phyloP scores from a whole-genome alignment of 2,113 vertebrate species.

The Desmodus rotundus region DNA sequence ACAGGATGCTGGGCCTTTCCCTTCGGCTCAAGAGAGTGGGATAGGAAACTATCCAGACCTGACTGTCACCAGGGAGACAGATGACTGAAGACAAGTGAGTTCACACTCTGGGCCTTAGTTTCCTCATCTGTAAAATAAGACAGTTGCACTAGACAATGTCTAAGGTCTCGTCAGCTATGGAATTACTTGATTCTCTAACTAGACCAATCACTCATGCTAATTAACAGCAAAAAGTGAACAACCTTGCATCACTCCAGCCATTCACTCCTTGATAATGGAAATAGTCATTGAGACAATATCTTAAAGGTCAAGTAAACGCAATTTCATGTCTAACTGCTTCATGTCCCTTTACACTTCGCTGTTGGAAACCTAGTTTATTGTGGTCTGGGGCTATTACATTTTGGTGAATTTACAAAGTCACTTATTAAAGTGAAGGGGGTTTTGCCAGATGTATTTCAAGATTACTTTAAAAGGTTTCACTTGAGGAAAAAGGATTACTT shows the following conservation, averaged over 20 bases:
- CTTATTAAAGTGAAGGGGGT: neutral
- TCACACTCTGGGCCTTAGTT: neutral
- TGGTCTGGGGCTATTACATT: neutral
- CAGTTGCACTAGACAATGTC: neutral
- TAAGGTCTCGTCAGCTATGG: neutral
- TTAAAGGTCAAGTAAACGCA: conserved; percentile 23
- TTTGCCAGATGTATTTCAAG: conserved; percentile 35
- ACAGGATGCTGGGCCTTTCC: neutral
- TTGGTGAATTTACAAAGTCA: neutral
- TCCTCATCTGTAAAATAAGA: neutral
- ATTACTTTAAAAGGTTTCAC: conserved; percentile 12
- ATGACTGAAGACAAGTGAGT: neutral
- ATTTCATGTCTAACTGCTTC: neutral
- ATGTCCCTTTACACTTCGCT: neutral
- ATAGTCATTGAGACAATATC: neutral
- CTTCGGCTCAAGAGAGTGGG: neutral
- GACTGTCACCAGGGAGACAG: neutral
- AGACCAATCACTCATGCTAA: neutral
- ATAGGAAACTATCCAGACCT: neutral
- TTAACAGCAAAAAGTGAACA: neutral
- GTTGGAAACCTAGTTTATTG: neutral
- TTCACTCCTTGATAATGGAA: neutral
- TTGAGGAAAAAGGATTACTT: neutral
- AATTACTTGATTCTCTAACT: neutral
- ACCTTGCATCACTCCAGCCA: neutral